Evolutionary conservation across 1,140 invertebrate species (phyloP), one percentile per base, ranked within the genome.

Genomic region (Drosophila bipectinata): DNA sequence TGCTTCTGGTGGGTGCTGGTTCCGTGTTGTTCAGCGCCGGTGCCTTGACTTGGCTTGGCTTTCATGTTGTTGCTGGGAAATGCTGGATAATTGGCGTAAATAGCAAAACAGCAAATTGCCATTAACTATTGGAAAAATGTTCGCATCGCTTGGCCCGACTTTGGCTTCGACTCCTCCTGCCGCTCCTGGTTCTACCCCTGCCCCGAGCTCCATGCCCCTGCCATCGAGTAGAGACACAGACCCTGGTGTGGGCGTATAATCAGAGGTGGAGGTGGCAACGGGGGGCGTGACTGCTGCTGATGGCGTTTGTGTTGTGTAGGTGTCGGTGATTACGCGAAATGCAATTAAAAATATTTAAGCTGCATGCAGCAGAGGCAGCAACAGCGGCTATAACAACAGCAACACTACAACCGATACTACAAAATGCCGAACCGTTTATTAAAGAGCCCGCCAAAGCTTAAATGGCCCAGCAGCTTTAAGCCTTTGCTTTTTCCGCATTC

Each of bases 111-210:
- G 83, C 83, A 88, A 88, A 88, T 88, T 88, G 83, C 83, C 83
- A 88, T 88, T 88, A 88, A 88, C 83, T 88, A 88, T 88, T 88
- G 83, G 84, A 88, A 88, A 88, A 88, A 88, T 88, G 83, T 77
- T 68, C 75, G 64, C 74, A 59, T 68, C 82, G 79, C 72, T 85
- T 84, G 66, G 45, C 63, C 63, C 24, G 71, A 47, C 73, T 69
- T 69, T 51, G 61, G 55, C 54, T 56, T 24, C 30, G 7, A n/a
- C 49, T 41, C n/a, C 54, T 30, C 18, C 37, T 14, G 9, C 41
- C 41, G n/a, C 58, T 41, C 21, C 48, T 12, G 21, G 9, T 9
- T 0, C 48, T 44, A n/a, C 15, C 14, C 48, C 4, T 49, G 32
- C 9, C 32, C 32, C 9, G 8, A 4, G 26, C 5, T 7, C 45